phyloP scores from a whole-genome alignment of 2,113 vertebrate genomes.

The Ophiodon elongatus region DNA sequence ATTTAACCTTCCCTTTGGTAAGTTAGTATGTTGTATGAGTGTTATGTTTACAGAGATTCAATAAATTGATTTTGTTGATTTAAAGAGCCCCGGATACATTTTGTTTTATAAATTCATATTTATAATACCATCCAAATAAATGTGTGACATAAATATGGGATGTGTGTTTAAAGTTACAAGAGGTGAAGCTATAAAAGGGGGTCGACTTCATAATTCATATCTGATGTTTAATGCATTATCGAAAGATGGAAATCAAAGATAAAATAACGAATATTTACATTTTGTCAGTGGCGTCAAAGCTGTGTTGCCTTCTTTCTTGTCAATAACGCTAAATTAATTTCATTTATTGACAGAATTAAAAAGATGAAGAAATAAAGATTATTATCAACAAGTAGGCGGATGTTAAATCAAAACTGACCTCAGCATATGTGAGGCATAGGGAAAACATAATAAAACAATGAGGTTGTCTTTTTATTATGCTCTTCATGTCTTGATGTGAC shows the following conservation, averaged over 20 bases:
- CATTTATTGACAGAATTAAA: neutral
- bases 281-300: neutral
- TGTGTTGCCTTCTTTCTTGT: neutral
- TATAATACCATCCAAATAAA: neutral
- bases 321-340: neutral
- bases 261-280: neutral
- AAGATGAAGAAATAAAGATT: neutral
- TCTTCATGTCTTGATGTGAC: neutral
- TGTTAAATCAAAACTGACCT: neutral
- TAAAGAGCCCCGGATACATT: neutral
- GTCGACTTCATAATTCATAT: slow-evolving; percentile 36
- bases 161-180: slow-evolving; percentile 21
- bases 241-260: neutral
- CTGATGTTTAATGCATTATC: slow-evolving; percentile 31
- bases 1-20: neutral
- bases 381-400: neutral
- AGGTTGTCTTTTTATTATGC: neutral
- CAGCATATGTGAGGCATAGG: neutral
- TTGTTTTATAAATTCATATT: slow-evolving; percentile 4
- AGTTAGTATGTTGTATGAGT: neutral
- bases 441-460: neutral
- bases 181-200: neutral
- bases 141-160: slow-evolving; percentile 36
- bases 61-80: neutral
- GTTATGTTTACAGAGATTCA: neutral